Percentiles rank a stretch among this genome's conserved stretches.
phyloP scores from a whole-genome alignment of 2,113 vertebrate genomes.

The Himantopus leucocephalus region DNA sequence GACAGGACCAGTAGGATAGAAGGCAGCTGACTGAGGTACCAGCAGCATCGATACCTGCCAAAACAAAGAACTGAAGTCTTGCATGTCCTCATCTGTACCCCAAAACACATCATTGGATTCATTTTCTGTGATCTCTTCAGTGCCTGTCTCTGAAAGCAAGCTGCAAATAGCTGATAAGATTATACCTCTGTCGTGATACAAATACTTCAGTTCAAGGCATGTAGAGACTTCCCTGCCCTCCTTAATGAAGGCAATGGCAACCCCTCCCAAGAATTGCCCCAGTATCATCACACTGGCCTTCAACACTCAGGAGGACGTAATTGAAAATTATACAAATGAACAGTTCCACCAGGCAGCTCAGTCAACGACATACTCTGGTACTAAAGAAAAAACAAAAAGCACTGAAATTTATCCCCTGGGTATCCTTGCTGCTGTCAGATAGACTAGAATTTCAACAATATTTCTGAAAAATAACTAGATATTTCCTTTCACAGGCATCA shows the following conservation, averaged over 20 bases:
- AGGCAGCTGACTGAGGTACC: neutral
- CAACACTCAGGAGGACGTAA: neutral
- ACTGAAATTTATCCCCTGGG: neutral
- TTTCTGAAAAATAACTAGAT: constrained; percentile 42
- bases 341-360: neutral
- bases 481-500: neutral
- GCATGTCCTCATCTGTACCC: neutral
- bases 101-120: neutral
- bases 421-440: neutral
- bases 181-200: rapidly evolving
- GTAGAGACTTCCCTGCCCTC: neutral
- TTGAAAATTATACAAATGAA: neutral
- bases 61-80: neutral
- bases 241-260: neutral
- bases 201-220: neutral
- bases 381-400: neutral
- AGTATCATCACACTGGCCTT: rapidly evolving
- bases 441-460: neutral
- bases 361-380: neutral
- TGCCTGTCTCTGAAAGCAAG: neutral
- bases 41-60: neutral
- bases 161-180: neutral
- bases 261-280: neutral
- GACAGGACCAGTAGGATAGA: neutral
- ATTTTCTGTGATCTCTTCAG: neutral